A percentile compares a stretch with the other conserved stretches of the same genome.
These are phyloP conservation scores for Brachionus plicatilis DNA, from an alignment of 1,140 invertebrate genomes.

Conservation along the genomic window DNA sequence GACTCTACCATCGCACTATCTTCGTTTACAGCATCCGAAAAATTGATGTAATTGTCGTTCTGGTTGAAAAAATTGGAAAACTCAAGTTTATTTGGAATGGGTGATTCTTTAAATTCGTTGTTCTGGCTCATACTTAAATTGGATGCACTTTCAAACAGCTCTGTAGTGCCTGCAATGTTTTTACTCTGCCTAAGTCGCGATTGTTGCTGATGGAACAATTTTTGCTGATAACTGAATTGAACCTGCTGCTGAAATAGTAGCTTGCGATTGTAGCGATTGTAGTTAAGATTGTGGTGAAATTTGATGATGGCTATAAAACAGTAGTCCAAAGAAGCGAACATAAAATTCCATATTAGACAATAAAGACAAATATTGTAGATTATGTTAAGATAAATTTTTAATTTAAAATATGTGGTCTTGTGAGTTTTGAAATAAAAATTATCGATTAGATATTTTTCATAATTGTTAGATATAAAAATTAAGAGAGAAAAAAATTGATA, in stretches of 20 bases:
- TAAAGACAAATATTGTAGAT: constrained; percentile 3
- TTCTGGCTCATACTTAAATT: not conserved
- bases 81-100: not conserved
- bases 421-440: constrained; percentile 31
- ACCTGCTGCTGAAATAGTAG: not conserved
- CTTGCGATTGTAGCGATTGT: not conserved
- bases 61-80: not conserved
- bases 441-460: constrained; percentile 17
- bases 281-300: constrained; percentile 18
- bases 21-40: not conserved
- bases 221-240: constrained; percentile 26
- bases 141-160: not conserved
- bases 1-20: not conserved
- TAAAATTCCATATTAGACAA: constrained; percentile 20
- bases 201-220: constrained; percentile 20
- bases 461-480: not conserved
- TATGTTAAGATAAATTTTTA: constrained; percentile 2
- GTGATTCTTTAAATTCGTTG: not conserved
- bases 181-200: not conserved
- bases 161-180: not conserved
- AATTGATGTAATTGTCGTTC: not conserved
- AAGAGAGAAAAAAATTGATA: constrained; percentile 1
- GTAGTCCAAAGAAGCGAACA: not conserved
- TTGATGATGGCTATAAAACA: constrained; percentile 17
- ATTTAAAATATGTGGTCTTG: constrained; percentile 3